Base-by-base conservation (phyloP, 2,797 vertebrate species). In the Loriculus beryllinus region DNA sequence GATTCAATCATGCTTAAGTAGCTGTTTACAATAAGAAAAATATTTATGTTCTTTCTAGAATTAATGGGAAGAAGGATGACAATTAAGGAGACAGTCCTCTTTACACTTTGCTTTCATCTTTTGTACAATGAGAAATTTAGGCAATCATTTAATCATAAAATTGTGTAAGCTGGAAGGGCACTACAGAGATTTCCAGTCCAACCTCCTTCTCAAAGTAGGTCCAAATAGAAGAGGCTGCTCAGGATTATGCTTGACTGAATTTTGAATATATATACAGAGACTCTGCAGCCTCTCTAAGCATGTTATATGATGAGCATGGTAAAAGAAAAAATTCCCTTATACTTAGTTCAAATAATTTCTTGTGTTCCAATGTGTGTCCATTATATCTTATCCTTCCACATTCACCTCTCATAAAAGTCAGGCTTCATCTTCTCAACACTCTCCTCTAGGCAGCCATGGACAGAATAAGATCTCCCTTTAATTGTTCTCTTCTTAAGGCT, bases 381-480 rank as follows among this genome's bases (percentile, higher is more conserved):
- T 67, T 75, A 35, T 2, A 2, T 33, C 28, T 88, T 81, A 78
- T 26, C 16, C 14, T 78, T 81, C 26, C n/a, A 51, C 76, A 8
- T 35, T 64, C 7, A 10, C 7, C 33, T 39, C 15, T 54, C 16
- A 74, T 15, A 62, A 76, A 12, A 72, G 23, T 39, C 29, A 82
- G 13, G 13, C 1, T 59, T 8, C 29, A 43, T 5, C 29, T 94
- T 65, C 20, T 37, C 54, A 62, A 21, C 7, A 33, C 16, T 9
- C 1, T 2, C 3, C 13, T 56, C 26, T 47, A n/a, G 6, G 12
- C 42, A 74, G 6, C 4, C 1, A 1, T 14, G 22, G 14, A 56
- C 16, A 62, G 48, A 54, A 26, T 22, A 75, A 43, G n/a, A 40
- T 17, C 14, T 60, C 4, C 7, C 14, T 7, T 43, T 45, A 63